Evolutionary conservation across 1,140 invertebrate species (phyloP), one percentile per base, ranked within the genome.

Genomic region (Atopsyche davidsoni): DNA sequence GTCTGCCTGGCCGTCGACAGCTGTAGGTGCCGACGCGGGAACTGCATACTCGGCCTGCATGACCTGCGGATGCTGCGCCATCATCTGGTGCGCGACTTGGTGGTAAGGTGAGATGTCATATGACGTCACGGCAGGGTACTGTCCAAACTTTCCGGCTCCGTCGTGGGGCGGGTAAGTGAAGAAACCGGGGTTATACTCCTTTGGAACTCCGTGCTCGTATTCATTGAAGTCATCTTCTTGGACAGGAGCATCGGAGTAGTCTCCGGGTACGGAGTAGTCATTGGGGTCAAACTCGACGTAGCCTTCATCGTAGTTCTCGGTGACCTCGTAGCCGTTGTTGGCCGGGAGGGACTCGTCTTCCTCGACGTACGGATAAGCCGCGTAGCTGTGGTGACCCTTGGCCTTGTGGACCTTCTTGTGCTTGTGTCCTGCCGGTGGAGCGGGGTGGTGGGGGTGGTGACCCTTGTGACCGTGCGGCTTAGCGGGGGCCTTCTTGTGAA

Each of bases 241-340:
- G 0, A 23, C 31, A 11, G 21, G 53, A 34, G 32, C 23, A 6
- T 46, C 35, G 1, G 43, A 51, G 4, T 22, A 43, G 3, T 56
- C 38, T 9, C 47, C 53, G 6, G 53, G 48, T 10, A 50, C 42
- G 2, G 35, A 32, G 28, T 55, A 55, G 14, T 46, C 53, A 22
- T 41, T 13, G 7, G 14, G 16, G 21, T 43, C 34, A 17, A 40
- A 34, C 11, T 17, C 28, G 2, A 17, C 28, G 2, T 72, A 65
- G 1, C 60, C 61, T 1, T 75, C 67, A 4, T 66, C 67, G 0
- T 64, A 68, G 23, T 68, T 59, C 41, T 73, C 72, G 0, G 62
- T 66, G 1, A 75, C 68, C 42, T 73, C 66, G 34, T 75, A 70
- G 1, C 55, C 51, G 7, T 25, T 9, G 14, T 38, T 22, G 17